phyloP scores from a whole-genome alignment of 2,113 vertebrate species.

The Scolopax mira region DNA sequence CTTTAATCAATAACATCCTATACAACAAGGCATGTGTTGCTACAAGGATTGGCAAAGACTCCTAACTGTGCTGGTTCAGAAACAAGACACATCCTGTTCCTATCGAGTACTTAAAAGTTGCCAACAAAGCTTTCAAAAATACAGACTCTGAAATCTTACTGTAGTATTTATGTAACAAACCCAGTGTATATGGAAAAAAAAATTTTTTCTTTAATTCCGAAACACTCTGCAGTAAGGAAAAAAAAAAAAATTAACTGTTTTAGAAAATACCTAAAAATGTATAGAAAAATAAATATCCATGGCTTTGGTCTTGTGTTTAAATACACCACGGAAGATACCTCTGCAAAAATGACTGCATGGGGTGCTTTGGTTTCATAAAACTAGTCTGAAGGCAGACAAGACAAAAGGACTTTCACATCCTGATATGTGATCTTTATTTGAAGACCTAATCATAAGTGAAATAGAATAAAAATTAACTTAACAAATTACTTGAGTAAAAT shows the following conservation, averaged over 20 bases:
- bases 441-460: background rate
- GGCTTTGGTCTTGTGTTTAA: background rate
- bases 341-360: background rate
- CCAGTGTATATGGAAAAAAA: accelerated
- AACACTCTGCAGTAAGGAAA: background rate
- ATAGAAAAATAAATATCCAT: background rate
- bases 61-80: background rate
- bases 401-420: background rate
- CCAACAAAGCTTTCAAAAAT: background rate
- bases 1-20: background rate
- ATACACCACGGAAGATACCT: background rate
- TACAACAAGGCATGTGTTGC: background rate
- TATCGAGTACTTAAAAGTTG: background rate
- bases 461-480: background rate
- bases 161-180: background rate
- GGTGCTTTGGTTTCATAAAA: background rate
- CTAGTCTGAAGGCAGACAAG: background rate
- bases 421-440: background rate
- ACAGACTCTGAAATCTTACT: background rate
- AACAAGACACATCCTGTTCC: background rate
- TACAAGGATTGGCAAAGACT: background rate
- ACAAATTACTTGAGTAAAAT: background rate
- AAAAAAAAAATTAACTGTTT: background rate
- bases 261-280: background rate
- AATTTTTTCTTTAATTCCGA: background rate